A percentile compares a stretch with the other conserved stretches of the same genome.
These are phyloP conservation scores for Typhlomys cinereus DNA, from an alignment of 2,113 vertebrate genomes.

Conservation along the genomic window DNA sequence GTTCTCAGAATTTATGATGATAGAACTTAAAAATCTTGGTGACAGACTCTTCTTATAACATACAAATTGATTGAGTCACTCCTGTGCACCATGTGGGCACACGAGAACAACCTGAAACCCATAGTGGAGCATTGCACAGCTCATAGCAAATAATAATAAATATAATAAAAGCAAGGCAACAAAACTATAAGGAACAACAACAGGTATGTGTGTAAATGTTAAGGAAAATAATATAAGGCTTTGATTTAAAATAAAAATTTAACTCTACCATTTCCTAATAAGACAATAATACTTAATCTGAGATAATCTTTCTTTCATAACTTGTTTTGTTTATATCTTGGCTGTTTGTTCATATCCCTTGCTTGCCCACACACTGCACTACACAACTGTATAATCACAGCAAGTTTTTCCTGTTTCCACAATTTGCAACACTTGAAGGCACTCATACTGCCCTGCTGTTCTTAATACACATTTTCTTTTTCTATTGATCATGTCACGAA, in stretches of 20 bases:
- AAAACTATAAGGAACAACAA: background rate
- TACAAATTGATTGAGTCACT: background rate
- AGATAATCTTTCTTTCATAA: background rate
- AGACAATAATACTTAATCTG: background rate
- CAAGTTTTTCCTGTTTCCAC: background rate
- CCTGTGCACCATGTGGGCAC: background rate
- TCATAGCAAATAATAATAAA: background rate
- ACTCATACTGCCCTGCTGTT: background rate
- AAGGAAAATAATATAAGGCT: background rate
- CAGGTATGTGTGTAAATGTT: background rate
- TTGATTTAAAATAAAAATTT: slow-evolving; percentile 14
- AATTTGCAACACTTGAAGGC: background rate
- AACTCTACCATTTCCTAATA: background rate
- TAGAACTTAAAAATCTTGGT: background rate
- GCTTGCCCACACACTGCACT: background rate
- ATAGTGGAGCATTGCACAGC: background rate
- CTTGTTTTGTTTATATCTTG: background rate
- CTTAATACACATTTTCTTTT: background rate
- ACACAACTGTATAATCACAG: background rate
- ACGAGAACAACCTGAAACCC: background rate
- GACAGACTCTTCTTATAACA: background rate
- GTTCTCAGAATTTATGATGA: background rate
- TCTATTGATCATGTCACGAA: background rate
- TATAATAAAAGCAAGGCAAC: background rate
- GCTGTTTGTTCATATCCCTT: background rate